Evolutionary conservation across 2,113 vertebrate genomes (phyloP).

Genomic region (Planiliza haematocheilus): DNA sequence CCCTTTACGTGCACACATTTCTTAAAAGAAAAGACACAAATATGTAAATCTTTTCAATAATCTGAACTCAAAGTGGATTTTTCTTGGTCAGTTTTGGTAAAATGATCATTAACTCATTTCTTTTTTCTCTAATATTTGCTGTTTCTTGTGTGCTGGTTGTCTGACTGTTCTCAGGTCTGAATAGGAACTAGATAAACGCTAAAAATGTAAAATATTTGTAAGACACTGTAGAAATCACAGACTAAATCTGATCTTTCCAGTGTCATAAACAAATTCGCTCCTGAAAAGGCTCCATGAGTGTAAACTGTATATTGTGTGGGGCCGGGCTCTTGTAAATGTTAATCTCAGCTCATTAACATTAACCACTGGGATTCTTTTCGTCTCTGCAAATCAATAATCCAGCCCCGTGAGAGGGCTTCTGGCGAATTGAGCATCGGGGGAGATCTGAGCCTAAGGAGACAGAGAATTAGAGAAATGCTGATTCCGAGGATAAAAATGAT

Average conservation of each 20-base stretch:
- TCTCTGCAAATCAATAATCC: constrained; percentile 67
- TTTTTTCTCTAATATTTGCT: neutral
- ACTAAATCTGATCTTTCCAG: neutral
- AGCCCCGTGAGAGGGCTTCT: constrained; percentile 67
- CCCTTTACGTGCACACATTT: no score
- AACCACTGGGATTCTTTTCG: constrained; percentile 59
- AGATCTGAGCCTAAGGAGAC: constrained; percentile 40
- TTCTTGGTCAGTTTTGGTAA: no score
- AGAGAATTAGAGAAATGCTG: constrained; percentile 19
- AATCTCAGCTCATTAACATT: constrained; percentile 66
- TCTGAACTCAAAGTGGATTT: no score
- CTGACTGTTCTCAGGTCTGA: neutral
- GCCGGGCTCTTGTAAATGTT: constrained; percentile 42
- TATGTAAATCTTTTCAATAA: no score
- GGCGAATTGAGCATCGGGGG: constrained; percentile 39
- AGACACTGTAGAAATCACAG: neutral
- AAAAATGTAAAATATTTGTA: no score
- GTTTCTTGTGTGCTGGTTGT: neutral
- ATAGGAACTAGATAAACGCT: neutral
- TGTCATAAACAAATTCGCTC: neutral
- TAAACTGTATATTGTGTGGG: constrained; percentile 16
- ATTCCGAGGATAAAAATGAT: constrained; percentile 26
- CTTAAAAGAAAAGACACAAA: neutral
- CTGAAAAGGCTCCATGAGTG: constrained; percentile 10
- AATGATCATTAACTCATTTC: no score